Conservation (phyloP, 1,140 invertebrate species). For the Hesperophylax magnus region DNA sequence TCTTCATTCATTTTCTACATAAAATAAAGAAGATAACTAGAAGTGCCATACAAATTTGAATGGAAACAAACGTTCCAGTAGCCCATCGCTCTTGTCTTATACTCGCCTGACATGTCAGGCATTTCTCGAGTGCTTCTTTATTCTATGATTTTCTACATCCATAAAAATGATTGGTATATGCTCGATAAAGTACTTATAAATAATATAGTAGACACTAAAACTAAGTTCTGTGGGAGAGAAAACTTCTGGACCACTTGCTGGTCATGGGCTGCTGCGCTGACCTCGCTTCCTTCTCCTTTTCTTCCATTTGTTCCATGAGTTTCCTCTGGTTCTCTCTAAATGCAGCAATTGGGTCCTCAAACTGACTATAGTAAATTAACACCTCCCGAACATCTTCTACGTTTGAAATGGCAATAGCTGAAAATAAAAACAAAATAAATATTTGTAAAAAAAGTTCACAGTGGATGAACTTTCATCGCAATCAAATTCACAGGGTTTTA, state of each 20-base stretch:
- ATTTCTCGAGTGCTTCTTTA: no score
- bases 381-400: conserved; percentile 96
- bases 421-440: conserved; percentile 53
- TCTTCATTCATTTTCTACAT: no score
- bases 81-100: no score
- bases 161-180: background rate
- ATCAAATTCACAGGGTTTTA: no score
- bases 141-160: no score
- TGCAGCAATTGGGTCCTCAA: conserved; percentile 92
- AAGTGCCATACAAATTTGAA: no score
- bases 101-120: no score
- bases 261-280: conserved; percentile 62
- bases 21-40: no score
- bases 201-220: background rate
- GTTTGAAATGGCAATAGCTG: conserved; percentile 88
- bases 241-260: conserved; percentile 52
- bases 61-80: no score
- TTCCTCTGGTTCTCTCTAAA: conserved; percentile 92
- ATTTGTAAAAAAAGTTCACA: background rate
- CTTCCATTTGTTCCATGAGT: conserved; percentile 77
- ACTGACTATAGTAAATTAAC: conserved; percentile 92
- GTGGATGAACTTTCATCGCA: no score
- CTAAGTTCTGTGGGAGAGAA: conserved; percentile 21
- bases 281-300: conserved; percentile 68
- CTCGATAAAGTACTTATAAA: background rate